phyloP scores from a whole-genome alignment of 2,797 vertebrate species.

The Coracias cyanogaster region DNA sequence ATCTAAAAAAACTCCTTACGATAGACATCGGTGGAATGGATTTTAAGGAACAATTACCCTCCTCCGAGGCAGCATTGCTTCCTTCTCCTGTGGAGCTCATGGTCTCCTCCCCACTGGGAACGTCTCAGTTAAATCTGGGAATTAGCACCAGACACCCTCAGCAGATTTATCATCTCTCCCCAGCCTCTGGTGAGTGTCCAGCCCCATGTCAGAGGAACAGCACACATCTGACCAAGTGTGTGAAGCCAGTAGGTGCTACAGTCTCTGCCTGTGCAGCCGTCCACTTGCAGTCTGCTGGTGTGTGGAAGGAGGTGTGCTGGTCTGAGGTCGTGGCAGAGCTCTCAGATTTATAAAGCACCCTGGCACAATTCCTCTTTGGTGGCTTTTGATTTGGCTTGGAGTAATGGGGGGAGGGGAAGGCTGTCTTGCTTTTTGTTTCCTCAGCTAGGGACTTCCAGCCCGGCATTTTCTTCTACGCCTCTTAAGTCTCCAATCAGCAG shows the following conservation, averaged over 20 bases:
- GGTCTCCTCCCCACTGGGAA: neutral
- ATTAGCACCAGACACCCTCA: neutral
- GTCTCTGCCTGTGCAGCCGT: neutral
- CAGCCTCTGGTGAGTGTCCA: neutral
- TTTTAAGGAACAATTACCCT: neutral
- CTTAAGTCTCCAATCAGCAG: constrained; percentile 24
- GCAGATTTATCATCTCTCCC: neutral
- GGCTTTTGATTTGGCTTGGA: neutral
- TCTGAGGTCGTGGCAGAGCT: neutral
- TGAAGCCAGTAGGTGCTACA: accelerated
- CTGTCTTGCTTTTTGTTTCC: neutral
- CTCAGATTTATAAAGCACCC: neutral
- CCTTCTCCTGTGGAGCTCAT: neutral
- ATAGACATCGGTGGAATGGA: neutral
- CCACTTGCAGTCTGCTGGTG: accelerated
- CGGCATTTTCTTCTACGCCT: neutral
- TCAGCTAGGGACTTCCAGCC: neutral
- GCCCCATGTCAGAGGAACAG: accelerated
- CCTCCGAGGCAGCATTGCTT: neutral
- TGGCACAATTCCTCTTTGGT: accelerated
- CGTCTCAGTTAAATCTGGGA: neutral
- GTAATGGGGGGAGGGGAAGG: neutral
- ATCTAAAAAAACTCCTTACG: neutral
- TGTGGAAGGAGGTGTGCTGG: neutral
- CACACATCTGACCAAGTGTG: neutral